phyloP scores from a whole-genome alignment of 2,888 invertebrate genomes.

The Thereva nobilitata region DNA sequence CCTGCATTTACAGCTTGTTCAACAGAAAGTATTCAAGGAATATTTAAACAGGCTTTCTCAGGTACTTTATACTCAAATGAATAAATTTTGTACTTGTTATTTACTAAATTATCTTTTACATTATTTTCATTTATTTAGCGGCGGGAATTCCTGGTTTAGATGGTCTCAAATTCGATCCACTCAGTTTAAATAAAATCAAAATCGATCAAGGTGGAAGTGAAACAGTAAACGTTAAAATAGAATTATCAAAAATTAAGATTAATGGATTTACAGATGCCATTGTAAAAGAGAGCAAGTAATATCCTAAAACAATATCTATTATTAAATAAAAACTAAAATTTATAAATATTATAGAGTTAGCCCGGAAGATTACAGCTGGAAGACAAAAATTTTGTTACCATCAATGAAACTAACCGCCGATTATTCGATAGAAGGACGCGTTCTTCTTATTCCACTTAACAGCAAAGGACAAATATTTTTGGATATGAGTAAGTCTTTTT shows the following conservation, averaged over 20 bases:
- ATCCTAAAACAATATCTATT: conserved; percentile 46
- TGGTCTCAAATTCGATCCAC: conserved; percentile 60
- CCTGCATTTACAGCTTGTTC: conserved; percentile 70
- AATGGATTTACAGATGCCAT: conserved; percentile 66
- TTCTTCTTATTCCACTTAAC: conserved; percentile 70
- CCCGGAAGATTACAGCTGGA: conserved; percentile 70
- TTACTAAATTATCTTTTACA: conserved; percentile 19
- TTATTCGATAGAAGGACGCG: conserved; percentile 70
- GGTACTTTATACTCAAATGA: too few species aligned
- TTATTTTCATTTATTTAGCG: neutral
- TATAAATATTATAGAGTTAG: conserved; percentile 61
- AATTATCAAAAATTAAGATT: conserved; percentile 66
- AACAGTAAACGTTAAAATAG: conserved; percentile 69
- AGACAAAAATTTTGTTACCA: conserved; percentile 69
- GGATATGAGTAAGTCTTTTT: conserved; percentile 65
- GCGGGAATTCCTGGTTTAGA: conserved; percentile 55
- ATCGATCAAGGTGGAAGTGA: conserved; percentile 67
- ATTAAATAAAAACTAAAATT: conserved; percentile 47
- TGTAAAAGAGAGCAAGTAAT: conserved; percentile 64
- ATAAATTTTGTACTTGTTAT: conserved; percentile 62
- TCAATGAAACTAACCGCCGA: conserved; percentile 70
- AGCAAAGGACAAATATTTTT: conserved; percentile 72
- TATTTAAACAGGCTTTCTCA: conserved; percentile 59
- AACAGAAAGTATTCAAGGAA: conserved; percentile 60
- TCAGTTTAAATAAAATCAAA: conserved; percentile 65